Evolutionary conservation across 2,797 vertebrate genomes (phyloP).

Genomic region (Halcyon chelicuti): DNA sequence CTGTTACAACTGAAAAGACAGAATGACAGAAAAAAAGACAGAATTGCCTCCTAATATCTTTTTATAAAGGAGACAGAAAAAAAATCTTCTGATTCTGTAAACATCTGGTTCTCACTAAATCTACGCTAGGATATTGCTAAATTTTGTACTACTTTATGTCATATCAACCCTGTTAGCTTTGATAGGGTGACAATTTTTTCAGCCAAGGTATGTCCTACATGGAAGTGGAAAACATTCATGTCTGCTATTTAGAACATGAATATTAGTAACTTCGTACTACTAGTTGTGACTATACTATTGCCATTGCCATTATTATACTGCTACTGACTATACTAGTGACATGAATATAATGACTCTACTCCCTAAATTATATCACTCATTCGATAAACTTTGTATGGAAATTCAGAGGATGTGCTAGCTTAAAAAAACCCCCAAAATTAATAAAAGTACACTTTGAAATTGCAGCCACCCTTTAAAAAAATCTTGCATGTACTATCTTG

Average conservation of each 20-base stretch:
- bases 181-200: not conserved
- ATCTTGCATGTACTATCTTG: not conserved
- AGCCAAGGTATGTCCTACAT: not conserved
- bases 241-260: not conserved
- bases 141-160: not conserved
- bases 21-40: too few species aligned
- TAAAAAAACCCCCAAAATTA: not conserved
- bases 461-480: not conserved
- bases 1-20: not conserved
- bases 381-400: not conserved
- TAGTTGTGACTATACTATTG: not conserved
- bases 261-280: not conserved
- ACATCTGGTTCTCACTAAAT: not conserved
- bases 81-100: not conserved
- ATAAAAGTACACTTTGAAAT: not conserved
- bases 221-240: not conserved
- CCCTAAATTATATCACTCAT: not conserved
- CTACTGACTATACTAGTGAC: not conserved
- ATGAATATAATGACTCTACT: not conserved
- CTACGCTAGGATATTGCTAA: not conserved
- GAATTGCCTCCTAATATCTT: not conserved
- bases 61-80: not conserved
- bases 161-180: not conserved
- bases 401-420: not conserved
- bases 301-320: not conserved